Evolutionary conservation across 2,888 invertebrate species (phyloP).

Genomic region (Dascillus cervinus): DNA sequence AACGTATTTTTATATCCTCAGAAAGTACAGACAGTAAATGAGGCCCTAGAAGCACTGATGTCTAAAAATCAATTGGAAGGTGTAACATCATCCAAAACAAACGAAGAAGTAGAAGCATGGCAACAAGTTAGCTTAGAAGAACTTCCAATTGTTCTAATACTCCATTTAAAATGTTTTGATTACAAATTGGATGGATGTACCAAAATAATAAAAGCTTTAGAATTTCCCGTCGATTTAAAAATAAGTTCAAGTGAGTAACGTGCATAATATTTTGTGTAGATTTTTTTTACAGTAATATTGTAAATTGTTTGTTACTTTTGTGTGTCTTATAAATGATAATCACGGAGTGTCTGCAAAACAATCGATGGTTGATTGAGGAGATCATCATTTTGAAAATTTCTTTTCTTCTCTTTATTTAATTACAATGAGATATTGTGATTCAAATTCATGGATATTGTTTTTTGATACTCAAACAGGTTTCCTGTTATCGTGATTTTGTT

Average conservation of each 20-base stretch:
- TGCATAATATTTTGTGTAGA: background rate
- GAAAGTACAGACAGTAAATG: slow-evolving; percentile 77
- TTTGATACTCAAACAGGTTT: too few species aligned
- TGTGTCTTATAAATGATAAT: too few species aligned
- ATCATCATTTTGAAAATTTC: too few species aligned
- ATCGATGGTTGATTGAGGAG: too few species aligned
- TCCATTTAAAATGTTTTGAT: slow-evolving; percentile 93
- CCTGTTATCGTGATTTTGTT: too few species aligned
- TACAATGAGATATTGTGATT: too few species aligned
- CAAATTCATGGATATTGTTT: too few species aligned
- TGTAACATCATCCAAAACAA: slow-evolving; percentile 72
- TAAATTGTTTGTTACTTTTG: too few species aligned
- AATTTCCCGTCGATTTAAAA: slow-evolving; percentile 84
- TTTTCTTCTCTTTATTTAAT: too few species aligned
- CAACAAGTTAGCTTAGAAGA: slow-evolving; percentile 85
- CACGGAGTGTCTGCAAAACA: too few species aligned
- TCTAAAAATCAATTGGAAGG: slow-evolving; percentile 82
- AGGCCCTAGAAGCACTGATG: slow-evolving; percentile 80
- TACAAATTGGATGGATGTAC: slow-evolving; percentile 79
- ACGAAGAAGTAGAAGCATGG: slow-evolving; percentile 80
- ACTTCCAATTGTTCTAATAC: slow-evolving; percentile 77
- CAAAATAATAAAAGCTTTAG: slow-evolving; percentile 85
- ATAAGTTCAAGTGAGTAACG: slow-evolving; percentile 74
- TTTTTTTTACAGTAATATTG: background rate
- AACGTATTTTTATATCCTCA: slow-evolving; percentile 41